Conservation (phyloP, 2,797 vertebrate species). For the Enoplosus armatus region DNA sequence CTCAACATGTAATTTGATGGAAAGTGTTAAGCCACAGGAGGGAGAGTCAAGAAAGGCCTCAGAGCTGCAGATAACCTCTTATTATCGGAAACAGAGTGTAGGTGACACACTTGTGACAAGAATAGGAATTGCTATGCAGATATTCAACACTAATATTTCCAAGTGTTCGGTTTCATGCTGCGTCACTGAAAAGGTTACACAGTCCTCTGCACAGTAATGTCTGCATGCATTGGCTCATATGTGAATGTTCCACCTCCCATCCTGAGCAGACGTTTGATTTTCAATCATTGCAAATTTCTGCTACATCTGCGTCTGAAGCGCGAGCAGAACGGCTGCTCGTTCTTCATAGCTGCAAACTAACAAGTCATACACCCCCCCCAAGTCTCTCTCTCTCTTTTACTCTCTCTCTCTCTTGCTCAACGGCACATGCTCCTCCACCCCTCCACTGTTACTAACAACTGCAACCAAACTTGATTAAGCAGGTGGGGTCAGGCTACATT, state of each 20-base stretch:
- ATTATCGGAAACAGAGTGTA: constrained; percentile 6
- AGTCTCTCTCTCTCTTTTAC: constrained; percentile 12
- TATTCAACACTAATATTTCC: neutral
- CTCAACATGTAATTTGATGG: constrained; percentile 35
- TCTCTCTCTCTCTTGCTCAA: constrained; percentile 2
- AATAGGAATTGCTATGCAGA: neutral
- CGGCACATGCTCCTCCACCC: constrained; percentile 21
- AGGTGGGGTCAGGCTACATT: constrained; percentile 74
- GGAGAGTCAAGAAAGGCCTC: constrained; percentile 28
- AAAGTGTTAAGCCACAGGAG: constrained; percentile 46
- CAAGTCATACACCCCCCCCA: constrained; percentile 27
- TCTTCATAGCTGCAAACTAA: constrained; percentile 42
- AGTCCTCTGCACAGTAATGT: constrained; percentile 10
- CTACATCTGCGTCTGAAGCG: constrained; percentile 49
- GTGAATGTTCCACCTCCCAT: constrained; percentile 19
- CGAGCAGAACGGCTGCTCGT: constrained; percentile 34
- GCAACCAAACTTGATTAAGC: constrained; percentile 76
- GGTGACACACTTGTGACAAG: constrained; percentile 21
- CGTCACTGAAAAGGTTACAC: constrained; percentile 10
- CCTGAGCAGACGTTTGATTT: constrained; percentile 59
- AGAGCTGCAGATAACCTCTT: constrained; percentile 32
- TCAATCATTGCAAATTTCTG: constrained; percentile 56
- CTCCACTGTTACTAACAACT: constrained; percentile 58
- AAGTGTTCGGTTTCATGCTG: neutral
- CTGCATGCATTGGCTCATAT: neutral